Percentiles rank a stretch among this genome's conserved stretches.
phyloP scores from a whole-genome alignment of 2,797 vertebrate genomes.

The Hippoglossus hippoglossus region DNA sequence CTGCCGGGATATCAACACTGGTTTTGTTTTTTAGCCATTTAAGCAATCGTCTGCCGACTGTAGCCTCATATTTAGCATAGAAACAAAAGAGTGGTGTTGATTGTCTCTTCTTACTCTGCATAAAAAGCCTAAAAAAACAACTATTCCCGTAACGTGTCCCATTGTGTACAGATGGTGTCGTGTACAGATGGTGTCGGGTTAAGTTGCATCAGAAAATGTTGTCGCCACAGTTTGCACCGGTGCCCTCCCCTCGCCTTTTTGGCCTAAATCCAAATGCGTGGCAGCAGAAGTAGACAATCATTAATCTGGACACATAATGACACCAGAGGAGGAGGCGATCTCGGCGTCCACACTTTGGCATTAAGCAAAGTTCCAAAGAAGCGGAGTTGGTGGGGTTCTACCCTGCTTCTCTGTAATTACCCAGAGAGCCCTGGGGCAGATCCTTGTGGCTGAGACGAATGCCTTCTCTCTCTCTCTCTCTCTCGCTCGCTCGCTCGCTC shows the following conservation, averaged over 20 bases:
- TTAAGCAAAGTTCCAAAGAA: conserved; percentile 53
- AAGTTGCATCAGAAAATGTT: conserved; percentile 16
- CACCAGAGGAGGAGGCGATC: conserved; percentile 40
- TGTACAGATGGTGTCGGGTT: conserved; percentile 7
- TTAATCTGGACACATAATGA: conserved; percentile 62
- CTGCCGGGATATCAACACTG: conserved; percentile 9
- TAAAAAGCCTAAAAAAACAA: neutral
- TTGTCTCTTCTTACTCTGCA: neutral
- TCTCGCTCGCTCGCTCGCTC: conserved; percentile 1
- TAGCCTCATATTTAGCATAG: neutral
- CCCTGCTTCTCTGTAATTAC: conserved; percentile 81
- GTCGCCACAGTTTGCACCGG: conserved; percentile 1
- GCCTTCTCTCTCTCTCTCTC: conserved; percentile 34
- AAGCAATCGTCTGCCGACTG: neutral
- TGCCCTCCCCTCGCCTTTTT: conserved; percentile 35
- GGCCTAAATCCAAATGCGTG: conserved; percentile 26
- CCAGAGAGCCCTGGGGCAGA: conserved; percentile 70
- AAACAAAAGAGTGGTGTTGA: neutral
- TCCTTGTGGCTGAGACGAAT: conserved; percentile 65
- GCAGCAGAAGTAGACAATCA: conserved; percentile 51
- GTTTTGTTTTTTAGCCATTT: conserved; percentile 29
- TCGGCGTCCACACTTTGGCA: conserved; percentile 36
- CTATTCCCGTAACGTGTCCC: neutral
- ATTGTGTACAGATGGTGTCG: neutral
- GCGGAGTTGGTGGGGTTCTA: conserved; percentile 57